Conservation (phyloP, 2,888 invertebrate species). For the Aleiodes leptofemur region DNA sequence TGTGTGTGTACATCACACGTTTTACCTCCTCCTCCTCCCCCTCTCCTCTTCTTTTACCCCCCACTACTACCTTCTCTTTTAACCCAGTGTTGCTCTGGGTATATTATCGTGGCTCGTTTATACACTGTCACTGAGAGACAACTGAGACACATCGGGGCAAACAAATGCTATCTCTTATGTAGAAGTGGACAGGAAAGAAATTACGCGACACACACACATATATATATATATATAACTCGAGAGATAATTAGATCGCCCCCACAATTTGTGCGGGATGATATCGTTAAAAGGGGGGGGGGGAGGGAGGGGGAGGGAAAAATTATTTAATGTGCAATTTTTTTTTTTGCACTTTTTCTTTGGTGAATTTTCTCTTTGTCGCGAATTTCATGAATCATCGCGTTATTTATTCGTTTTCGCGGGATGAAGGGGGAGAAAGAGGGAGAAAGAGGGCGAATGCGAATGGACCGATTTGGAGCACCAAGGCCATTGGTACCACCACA, state of each 20-base stretch:
- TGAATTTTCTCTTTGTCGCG: background rate
- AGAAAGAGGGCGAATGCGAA: slow-evolving; percentile 4
- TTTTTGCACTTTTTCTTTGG: background rate
- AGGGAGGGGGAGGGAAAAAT: background rate
- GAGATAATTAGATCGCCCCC: slow-evolving; percentile 13
- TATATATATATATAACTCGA: background rate
- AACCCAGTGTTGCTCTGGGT: slow-evolving; percentile 7
- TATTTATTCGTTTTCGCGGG: background rate
- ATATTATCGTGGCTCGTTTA: slow-evolving; percentile 5
- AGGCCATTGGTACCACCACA: slow-evolving; percentile 34
- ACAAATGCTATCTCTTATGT: background rate
- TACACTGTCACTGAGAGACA: slow-evolving; percentile 5
- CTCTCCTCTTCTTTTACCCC: background rate
- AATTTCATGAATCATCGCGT: slow-evolving; percentile 4
- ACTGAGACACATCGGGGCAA: slow-evolving; percentile 1
- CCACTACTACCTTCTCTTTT: background rate
- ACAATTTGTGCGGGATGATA: background rate
- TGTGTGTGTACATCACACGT: slow-evolving; percentile 21
- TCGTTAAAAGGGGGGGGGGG: background rate
- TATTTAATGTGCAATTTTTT: background rate
- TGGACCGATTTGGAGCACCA: slow-evolving; percentile 46
- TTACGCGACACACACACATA: slow-evolving; percentile 1
- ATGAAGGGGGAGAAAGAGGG: background rate
- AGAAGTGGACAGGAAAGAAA: slow-evolving; percentile 3
- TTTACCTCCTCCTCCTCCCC: slow-evolving; percentile 22